Percentiles rank a stretch among this genome's conserved stretches.
phyloP scores from a whole-genome alignment of 2,113 vertebrate genomes.

The Zootoca vivipara region DNA sequence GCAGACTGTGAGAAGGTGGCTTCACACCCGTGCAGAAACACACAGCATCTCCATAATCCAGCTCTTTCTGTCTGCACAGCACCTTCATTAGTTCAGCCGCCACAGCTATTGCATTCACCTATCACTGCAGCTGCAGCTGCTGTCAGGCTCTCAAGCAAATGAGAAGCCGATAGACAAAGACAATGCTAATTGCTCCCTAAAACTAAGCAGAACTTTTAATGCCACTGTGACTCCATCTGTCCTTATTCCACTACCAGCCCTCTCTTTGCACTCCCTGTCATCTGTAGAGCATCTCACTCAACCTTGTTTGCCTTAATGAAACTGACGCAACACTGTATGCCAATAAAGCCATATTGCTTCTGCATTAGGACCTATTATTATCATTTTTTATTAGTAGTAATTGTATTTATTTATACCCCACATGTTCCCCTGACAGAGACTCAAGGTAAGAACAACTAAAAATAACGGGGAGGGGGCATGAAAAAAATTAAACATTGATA shows the following conservation, averaged over 20 bases:
- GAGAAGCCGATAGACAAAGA: slow-evolving; percentile 30
- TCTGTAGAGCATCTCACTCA: not conserved
- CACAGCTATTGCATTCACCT: not conserved
- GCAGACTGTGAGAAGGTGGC: not conserved
- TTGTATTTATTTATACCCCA: too few relatives aligned
- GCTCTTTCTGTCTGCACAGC: not conserved
- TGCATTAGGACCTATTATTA: not conserved
- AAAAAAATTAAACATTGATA: too few relatives aligned
- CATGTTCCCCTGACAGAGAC: too few relatives aligned
- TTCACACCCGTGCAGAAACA: not conserved
- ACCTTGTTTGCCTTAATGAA: not conserved
- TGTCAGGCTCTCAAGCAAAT: slow-evolving; percentile 10
- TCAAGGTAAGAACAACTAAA: too few relatives aligned
- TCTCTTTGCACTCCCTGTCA: not conserved
- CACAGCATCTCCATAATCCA: not conserved
- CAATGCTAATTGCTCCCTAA: slow-evolving; percentile 24
- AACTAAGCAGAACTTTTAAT: slow-evolving; percentile 7
- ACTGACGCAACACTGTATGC: not conserved
- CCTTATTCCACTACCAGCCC: not conserved
- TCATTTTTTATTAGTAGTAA: too few relatives aligned
- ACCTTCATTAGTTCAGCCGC: not conserved
- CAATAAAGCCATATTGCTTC: not conserved
- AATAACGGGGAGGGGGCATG: too few relatives aligned
- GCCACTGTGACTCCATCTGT: not conserved
- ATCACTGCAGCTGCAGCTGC: not conserved